These are phyloP conservation scores for Bimastos eiseni DNA, from an alignment of 2,888 invertebrate species.

Conservation along the genomic window DNA sequence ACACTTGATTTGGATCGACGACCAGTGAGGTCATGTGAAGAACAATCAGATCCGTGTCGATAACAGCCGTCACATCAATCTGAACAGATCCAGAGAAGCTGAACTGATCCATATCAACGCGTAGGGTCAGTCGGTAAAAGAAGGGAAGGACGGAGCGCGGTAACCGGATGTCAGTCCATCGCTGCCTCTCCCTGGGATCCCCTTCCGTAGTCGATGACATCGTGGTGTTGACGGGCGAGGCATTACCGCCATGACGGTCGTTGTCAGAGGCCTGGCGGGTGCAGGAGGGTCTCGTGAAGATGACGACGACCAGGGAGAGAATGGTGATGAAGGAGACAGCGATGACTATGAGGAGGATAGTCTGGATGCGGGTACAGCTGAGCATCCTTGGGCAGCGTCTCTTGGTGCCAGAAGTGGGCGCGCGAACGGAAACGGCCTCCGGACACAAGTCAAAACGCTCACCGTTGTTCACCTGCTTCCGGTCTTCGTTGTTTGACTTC, in stretches of 20 bases:
- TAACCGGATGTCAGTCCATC: constrained; percentile 44
- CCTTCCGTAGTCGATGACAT: not conserved
- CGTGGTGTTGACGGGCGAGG: not conserved
- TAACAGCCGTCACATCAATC: constrained; percentile 34
- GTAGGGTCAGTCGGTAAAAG: constrained; percentile 40
- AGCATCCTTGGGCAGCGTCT: constrained; percentile 30
- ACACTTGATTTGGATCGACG: constrained; percentile 33
- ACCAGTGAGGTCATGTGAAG: constrained; percentile 41
- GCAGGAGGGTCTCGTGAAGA: constrained; percentile 31
- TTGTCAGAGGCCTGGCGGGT: not conserved
- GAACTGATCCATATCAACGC: constrained; percentile 42
- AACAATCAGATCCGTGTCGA: constrained; percentile 39
- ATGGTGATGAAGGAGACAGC: constrained; percentile 34
- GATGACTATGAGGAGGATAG: constrained; percentile 32
- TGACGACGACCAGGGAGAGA: constrained; percentile 33
- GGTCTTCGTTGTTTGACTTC: constrained; percentile 36
- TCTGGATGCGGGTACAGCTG: constrained; percentile 30
- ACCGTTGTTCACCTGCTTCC: constrained; percentile 40
- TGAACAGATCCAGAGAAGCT: constrained; percentile 43
- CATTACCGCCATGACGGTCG: not conserved
- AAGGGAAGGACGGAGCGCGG: constrained; percentile 42
- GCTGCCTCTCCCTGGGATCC: constrained; percentile 32
- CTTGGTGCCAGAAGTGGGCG: constrained; percentile 17
- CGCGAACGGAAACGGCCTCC: constrained; percentile 27
- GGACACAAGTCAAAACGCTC: constrained; percentile 17